phyloP scores from a whole-genome alignment of 2,797 vertebrate species.

The Macroramphosus scolopax region DNA sequence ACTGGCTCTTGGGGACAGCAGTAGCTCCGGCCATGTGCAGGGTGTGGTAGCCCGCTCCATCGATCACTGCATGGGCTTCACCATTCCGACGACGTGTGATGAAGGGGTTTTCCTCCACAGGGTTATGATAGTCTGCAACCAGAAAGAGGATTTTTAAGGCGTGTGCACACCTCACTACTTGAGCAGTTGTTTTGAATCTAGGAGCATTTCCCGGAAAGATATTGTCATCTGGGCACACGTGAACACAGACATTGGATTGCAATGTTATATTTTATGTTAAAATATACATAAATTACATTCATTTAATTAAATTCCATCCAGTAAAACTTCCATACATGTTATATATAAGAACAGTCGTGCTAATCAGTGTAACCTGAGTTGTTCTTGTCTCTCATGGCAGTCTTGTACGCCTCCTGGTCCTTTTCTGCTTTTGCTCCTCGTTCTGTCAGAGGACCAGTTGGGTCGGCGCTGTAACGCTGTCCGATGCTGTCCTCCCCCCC shows the following conservation, averaged over 20 bases:
- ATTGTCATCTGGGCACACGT: no score
- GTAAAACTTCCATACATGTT: background rate
- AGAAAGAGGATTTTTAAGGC: slow-evolving; percentile 8
- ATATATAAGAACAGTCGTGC: background rate
- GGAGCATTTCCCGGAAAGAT: no score
- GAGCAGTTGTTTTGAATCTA: no score
- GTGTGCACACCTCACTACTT: background rate
- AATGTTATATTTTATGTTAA: no score
- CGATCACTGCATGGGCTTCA: slow-evolving; percentile 87
- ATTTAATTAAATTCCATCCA: background rate
- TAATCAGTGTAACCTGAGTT: slow-evolving; percentile 80
- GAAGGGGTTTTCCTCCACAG: slow-evolving; percentile 97
- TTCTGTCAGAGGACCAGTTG: slow-evolving; percentile 86
- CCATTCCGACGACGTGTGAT: slow-evolving; percentile 91
- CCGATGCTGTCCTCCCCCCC: slow-evolving; percentile 85
- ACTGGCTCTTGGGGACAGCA: slow-evolving; percentile 74
- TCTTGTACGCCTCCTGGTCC: slow-evolving; percentile 89
- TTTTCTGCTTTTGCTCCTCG: slow-evolving; percentile 82
- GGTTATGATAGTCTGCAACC: slow-evolving; percentile 86
- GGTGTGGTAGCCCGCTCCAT: slow-evolving; percentile 85
- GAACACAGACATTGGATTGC: no score
- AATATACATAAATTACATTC: no score
- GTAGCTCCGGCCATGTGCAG: slow-evolving; percentile 70
- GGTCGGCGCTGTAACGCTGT: slow-evolving; percentile 96
- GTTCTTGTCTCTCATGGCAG: slow-evolving; percentile 87